Evolutionary conservation across 2,797 vertebrate species (phyloP).

Genomic region (Anguilla pacifica): DNA sequence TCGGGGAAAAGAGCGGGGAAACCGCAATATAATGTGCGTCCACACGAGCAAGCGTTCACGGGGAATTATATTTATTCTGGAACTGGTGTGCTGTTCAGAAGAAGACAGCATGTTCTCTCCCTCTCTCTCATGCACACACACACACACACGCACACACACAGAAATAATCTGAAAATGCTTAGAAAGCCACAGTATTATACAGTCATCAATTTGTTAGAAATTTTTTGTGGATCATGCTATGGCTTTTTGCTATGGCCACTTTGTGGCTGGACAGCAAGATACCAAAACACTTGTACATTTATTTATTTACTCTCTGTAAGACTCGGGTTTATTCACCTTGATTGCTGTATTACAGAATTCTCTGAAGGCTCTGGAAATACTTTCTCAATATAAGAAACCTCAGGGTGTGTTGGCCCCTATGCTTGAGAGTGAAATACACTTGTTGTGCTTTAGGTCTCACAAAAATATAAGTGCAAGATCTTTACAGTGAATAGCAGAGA

Average conservation of each 20-base stretch:
- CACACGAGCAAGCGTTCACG: background rate
- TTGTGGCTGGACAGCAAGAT: background rate
- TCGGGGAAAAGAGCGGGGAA: background rate
- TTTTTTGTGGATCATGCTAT: background rate
- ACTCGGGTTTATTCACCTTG: background rate
- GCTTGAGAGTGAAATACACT: background rate
- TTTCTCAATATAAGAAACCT: background rate
- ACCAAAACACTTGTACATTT: background rate
- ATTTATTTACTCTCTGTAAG: background rate
- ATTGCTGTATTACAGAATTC: background rate
- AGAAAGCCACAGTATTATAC: background rate
- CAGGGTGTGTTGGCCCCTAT: background rate
- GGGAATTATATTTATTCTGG: background rate
- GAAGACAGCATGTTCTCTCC: background rate
- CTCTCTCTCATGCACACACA: background rate
- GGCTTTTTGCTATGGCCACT: conserved; percentile 13
- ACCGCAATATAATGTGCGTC: background rate
- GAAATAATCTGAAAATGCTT: background rate
- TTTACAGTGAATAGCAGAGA: background rate
- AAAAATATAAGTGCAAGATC: background rate
- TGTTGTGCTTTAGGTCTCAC: conserved; percentile 1
- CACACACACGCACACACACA: background rate
- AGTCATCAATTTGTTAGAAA: background rate
- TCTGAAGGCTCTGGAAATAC: background rate
- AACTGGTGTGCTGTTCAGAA: background rate